A percentile compares a stretch with the other conserved stretches of the same genome.
Conservation (phyloP, 2,888 invertebrate genomes). For the Rotaria socialis region DNA sequence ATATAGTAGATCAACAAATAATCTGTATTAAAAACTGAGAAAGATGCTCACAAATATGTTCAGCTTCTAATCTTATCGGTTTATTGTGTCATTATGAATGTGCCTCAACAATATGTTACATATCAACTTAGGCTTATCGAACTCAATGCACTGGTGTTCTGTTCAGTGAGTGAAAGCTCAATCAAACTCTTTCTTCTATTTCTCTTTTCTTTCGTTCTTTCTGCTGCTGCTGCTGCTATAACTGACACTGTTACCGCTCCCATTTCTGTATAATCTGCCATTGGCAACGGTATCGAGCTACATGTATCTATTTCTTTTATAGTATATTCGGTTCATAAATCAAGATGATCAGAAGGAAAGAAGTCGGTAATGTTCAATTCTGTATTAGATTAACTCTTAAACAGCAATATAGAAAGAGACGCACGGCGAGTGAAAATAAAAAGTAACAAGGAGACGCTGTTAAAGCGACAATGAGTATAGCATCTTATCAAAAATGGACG, state of each 20-base stretch:
- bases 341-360: not conserved
- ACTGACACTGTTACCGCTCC: not conserved
- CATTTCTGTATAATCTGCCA: not conserved
- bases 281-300: not conserved
- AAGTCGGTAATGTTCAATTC: not conserved
- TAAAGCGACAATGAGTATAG: not conserved
- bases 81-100: not conserved
- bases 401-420: not conserved
- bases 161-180: not conserved
- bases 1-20: not conserved
- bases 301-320: not conserved
- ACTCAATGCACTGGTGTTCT: not conserved
- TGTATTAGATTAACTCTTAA: not conserved
- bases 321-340: not conserved
- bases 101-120: not conserved
- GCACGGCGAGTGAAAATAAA: not conserved
- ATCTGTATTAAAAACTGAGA: not conserved
- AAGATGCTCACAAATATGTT: not conserved
- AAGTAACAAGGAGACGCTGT: not conserved
- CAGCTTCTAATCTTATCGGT: not conserved
- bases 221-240: not conserved
- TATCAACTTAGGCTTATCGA: not conserved
- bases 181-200: not conserved
- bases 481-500: conserved; percentile 26
- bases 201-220: not conserved